Base-by-base conservation (phyloP, 2,113 vertebrate species). In the Kryptolebias marmoratus region DNA sequence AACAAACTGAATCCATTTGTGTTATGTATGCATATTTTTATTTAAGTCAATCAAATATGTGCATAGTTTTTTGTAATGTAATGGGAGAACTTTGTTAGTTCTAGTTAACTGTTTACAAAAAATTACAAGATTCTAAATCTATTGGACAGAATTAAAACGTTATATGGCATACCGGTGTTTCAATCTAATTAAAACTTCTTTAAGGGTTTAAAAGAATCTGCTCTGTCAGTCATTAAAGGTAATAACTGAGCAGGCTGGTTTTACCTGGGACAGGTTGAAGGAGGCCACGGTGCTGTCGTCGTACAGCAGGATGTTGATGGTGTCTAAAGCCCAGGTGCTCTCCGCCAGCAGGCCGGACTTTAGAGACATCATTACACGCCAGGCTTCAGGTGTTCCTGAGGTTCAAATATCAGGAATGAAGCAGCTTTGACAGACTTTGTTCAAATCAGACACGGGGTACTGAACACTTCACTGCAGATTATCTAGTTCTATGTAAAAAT, bases 351-450 rank as follows among this genome's bases (percentile, higher is more conserved):
- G 95, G 71, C 98, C 98, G 47, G 97, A 99, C 90, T 99, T 99
- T 65, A 99, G 94, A 85, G 98, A 99, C 98, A 99, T 99, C 97
- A 99, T 99, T 88, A 99, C 96, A 57, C 97, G 95, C 98, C 98
- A 99, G 2, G 98, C 97, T 89, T 99, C 98, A 1, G 98, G 97
- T 81, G 95, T 98, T 87, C 97, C 98, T 99, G 58, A 49, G 52
- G 74, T 77, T 45, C 1, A 76, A 82, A 69, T 56, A 45, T 27
- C 1, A 16, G 53, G 11, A 47, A 54, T 4, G 7, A 18, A 60
- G 15, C 39, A 42, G 1, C 12, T 15, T 5, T 4, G 11, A 22
- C 50, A 52, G 50, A 22, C 2, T 13, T 15, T 16, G 14, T 36
- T 16, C 2, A 56, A 42, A 27, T 66, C 64, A 82, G 70, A 15